These are phyloP conservation scores for Oncorhynchus keta DNA, from an alignment of 2,113 vertebrate genomes.

Conservation along the genomic window DNA sequence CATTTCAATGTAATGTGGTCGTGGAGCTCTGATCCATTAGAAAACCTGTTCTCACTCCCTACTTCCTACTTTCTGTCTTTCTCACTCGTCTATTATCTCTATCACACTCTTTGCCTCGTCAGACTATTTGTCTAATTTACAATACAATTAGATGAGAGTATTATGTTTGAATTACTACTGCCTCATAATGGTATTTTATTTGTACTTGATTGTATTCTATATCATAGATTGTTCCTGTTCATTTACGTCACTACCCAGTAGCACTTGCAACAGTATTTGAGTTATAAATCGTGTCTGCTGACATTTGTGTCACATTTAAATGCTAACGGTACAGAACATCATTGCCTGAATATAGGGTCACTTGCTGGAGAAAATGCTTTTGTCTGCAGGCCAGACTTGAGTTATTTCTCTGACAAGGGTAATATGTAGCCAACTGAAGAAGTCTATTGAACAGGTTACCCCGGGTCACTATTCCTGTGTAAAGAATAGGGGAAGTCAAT, in stretches of 20 bases:
- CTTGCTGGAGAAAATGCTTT: not conserved
- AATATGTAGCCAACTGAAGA: not conserved
- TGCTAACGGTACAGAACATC: conserved; percentile 8
- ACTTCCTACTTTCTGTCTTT: not conserved
- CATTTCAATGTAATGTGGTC: not conserved
- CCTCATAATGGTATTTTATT: not conserved
- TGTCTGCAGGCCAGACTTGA: conserved; percentile 1
- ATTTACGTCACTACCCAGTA: not conserved
- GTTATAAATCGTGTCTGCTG: not conserved
- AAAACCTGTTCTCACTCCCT: not conserved
- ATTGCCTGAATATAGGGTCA: conserved; percentile 20
- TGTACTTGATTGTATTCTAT: not conserved
- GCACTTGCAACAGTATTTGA: conserved; percentile 5
- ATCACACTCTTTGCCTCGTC: not conserved
- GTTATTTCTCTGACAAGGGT: conserved; percentile 8
- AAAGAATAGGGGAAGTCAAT: not conserved
- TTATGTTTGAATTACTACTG: not conserved
- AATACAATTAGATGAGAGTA: no score
- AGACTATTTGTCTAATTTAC: not conserved
- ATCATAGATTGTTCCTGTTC: not conserved
- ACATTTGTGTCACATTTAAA: conserved; percentile 24
- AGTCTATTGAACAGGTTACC: conserved; percentile 6
- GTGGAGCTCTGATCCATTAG: not conserved
- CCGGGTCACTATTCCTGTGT: not conserved
- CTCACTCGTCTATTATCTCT: not conserved